Conservation (phyloP, 2,797 vertebrate genomes). For the Emydoidea blandingii region DNA sequence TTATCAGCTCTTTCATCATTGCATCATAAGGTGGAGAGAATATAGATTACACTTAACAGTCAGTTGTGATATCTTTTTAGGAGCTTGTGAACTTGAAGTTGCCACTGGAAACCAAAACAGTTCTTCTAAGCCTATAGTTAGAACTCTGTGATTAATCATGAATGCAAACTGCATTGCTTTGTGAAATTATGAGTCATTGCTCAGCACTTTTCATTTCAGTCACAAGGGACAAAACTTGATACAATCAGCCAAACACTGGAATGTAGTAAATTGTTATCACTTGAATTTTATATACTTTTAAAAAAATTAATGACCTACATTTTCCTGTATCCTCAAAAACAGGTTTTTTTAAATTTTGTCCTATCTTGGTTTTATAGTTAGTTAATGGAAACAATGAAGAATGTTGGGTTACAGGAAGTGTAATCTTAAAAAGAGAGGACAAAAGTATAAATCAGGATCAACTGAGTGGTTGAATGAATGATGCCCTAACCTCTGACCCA, state of each 20-base stretch:
- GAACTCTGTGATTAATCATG: not conserved
- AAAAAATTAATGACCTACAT: rapidly evolving
- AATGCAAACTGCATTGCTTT: slow-evolving; percentile 34
- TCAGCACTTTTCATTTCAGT: slow-evolving; percentile 38
- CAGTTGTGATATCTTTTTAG: not conserved
- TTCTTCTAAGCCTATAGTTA: slow-evolving; percentile 35
- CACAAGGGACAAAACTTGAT: slow-evolving; percentile 9
- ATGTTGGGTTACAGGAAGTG: not conserved
- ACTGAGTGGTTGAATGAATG: not conserved
- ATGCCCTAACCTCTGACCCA: not conserved
- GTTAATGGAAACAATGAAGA: not conserved
- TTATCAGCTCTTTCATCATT: not conserved
- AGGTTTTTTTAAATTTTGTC: not conserved
- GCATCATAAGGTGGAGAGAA: not conserved
- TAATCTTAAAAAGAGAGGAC: not conserved
- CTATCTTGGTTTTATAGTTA: not conserved
- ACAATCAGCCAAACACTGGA: not conserved
- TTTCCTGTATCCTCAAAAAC: not conserved
- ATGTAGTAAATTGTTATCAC: not conserved
- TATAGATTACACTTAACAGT: not conserved
- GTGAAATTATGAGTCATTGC: slow-evolving; percentile 8
- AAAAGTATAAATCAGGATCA: not conserved
- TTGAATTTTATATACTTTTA: not conserved
- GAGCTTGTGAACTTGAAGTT: not conserved
- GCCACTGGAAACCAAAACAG: slow-evolving; percentile 11